A percentile compares a stretch with the other conserved stretches of the same genome.
These are phyloP conservation scores for Melopsittacus undulatus DNA, from an alignment of 2,797 vertebrate genomes.

Conservation along the genomic window DNA sequence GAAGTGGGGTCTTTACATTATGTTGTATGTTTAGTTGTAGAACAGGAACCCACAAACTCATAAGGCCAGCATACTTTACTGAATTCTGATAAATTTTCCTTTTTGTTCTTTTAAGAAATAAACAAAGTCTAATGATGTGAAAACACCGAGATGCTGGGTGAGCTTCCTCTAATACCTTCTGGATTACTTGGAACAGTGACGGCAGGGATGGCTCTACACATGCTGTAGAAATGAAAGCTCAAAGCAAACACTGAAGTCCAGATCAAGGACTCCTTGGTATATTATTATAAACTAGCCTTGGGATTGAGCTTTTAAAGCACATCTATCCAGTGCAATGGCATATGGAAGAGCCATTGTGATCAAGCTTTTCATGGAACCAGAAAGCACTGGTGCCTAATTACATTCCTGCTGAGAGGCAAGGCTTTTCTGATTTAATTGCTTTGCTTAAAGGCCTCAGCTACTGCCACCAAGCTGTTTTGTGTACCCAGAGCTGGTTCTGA, in stretches of 20 bases:
- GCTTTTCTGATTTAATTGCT: neutral
- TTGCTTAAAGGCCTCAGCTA: neutral
- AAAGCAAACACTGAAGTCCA: neutral
- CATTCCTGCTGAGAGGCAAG: neutral
- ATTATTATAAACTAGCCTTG: neutral
- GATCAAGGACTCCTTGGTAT: neutral
- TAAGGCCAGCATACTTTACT: neutral
- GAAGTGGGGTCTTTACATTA: neutral
- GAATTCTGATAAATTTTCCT: neutral
- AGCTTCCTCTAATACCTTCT: neutral
- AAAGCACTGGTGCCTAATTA: neutral
- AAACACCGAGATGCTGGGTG: neutral
- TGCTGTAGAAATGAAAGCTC: neutral
- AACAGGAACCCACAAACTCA: neutral
- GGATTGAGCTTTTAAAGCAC: neutral
- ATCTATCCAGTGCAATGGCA: too few relatives aligned
- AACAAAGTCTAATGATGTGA: neutral
- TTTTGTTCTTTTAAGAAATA: neutral
- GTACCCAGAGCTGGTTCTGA: neutral
- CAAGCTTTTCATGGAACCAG: neutral
- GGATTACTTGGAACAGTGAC: neutral
- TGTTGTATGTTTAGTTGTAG: neutral
- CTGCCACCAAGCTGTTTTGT: neutral
- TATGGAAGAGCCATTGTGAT: neutral
- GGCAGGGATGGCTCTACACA: neutral